phyloP scores from a whole-genome alignment of 2,113 vertebrate genomes.

The Malurus alboscapulatus region DNA sequence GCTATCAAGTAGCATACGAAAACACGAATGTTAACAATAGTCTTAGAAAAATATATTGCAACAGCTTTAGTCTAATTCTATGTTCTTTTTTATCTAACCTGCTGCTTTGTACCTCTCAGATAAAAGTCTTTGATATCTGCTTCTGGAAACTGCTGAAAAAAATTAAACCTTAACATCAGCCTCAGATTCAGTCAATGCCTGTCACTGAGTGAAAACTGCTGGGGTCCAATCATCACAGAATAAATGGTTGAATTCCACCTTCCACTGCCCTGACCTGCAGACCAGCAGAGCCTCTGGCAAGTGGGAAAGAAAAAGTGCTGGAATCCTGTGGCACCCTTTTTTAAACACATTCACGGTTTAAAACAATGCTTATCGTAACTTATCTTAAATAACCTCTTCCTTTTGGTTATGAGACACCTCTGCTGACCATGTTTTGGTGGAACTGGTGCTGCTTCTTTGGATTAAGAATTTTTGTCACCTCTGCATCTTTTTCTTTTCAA shows the following conservation, averaged over 20 bases:
- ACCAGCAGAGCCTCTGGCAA: not conserved
- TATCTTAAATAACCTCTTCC: not conserved
- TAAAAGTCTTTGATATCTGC: not conserved
- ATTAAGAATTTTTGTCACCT: not conserved
- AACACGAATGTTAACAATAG: not conserved
- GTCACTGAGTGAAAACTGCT: not conserved
- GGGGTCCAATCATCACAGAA: not conserved
- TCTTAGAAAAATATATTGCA: not conserved
- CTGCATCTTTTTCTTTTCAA: not conserved
- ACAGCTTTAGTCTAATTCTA: not conserved
- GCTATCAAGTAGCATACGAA: not conserved
- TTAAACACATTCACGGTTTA: not conserved
- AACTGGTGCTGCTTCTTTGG: not conserved
- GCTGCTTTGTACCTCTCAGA: not conserved
- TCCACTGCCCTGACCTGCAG: not conserved
- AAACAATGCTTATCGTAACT: not conserved
- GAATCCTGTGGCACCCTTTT: not conserved
- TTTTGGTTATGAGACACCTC: fast-evolving
- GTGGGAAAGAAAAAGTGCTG: not conserved
- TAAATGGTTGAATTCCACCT: not conserved
- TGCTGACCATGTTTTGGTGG: not conserved
- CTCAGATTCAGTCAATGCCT: not conserved
- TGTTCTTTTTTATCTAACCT: not conserved
- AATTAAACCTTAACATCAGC: not conserved
- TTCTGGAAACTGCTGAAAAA: not conserved